Percentiles rank a stretch among this genome's conserved stretches.
phyloP scores from a whole-genome alignment of 2,113 vertebrate species.

The Xyrauchen texanus region DNA sequence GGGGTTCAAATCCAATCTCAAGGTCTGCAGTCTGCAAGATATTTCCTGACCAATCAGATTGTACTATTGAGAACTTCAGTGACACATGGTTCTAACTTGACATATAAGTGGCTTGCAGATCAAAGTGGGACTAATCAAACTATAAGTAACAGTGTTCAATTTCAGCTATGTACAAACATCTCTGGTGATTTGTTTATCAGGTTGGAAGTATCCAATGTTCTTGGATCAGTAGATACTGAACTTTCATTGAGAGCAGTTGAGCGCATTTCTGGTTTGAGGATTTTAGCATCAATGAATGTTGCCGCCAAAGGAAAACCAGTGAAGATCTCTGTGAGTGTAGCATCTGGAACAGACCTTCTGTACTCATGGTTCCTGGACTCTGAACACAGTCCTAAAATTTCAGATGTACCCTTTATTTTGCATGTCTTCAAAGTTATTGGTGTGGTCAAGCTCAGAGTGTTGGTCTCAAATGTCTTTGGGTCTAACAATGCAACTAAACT shows the following conservation, averaged over 20 bases:
- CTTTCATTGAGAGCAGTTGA: conserved; percentile 66
- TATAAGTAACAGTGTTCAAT: conserved; percentile 48
- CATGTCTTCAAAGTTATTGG: conserved; percentile 65
- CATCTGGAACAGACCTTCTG: conserved; percentile 68
- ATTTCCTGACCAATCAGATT: conserved; percentile 63
- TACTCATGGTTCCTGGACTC: conserved; percentile 69
- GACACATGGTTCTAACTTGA: conserved; percentile 70
- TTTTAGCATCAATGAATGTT: conserved; percentile 49
- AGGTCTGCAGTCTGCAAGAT: conserved; percentile 59
- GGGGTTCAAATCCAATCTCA: conserved; percentile 63
- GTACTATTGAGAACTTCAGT: conserved; percentile 63
- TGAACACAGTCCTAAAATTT: conserved; percentile 41
- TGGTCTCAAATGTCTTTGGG: conserved; percentile 69
- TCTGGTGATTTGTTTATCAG: conserved; percentile 63
- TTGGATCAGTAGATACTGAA: conserved; percentile 57
- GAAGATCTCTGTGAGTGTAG: conserved; percentile 65
- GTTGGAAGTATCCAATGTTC: conserved; percentile 67
- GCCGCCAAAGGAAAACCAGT: conserved; percentile 60
- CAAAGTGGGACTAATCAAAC: conserved; percentile 48
- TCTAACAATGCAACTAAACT: conserved; percentile 58
- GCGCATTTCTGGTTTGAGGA: conserved; percentile 53
- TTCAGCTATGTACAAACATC: conserved; percentile 58
- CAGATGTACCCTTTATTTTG: conserved; percentile 60
- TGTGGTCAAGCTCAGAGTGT: conserved; percentile 59
- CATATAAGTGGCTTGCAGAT: conserved; percentile 67